phyloP scores from a whole-genome alignment of 2,113 vertebrate genomes.

The Clarias batrachus region DNA sequence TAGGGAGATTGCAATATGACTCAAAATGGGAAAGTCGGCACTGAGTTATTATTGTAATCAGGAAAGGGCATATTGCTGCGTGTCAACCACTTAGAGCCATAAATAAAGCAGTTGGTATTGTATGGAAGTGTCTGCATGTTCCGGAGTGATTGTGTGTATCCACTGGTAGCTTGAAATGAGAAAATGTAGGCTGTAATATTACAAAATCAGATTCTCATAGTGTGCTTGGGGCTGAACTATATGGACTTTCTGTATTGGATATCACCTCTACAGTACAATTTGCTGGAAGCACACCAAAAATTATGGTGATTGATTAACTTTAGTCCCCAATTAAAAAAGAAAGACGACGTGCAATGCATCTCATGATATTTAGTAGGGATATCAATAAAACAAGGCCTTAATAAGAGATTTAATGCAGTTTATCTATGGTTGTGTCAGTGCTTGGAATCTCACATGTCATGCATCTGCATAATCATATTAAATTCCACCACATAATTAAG shows the following conservation, averaged over 20 bases:
- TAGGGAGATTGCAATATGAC: slow-evolving; percentile 61
- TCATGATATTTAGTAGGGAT: slow-evolving; percentile 26
- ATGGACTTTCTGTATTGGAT: slow-evolving; percentile 8
- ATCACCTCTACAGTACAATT: slow-evolving; percentile 13
- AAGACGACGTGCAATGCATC: neutral
- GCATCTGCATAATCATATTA: slow-evolving; percentile 34
- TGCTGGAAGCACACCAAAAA: neutral
- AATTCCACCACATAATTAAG: slow-evolving; percentile 42
- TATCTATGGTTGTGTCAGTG: slow-evolving; percentile 15
- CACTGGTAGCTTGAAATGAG: slow-evolving; percentile 38
- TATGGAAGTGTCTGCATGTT: slow-evolving; percentile 31
- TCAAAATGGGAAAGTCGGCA: slow-evolving; percentile 59
- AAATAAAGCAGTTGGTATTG: slow-evolving; percentile 46
- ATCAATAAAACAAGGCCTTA: slow-evolving; percentile 17
- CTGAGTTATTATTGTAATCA: slow-evolving; percentile 55
- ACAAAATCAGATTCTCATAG: slow-evolving; percentile 37
- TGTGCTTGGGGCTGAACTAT: slow-evolving; percentile 20
- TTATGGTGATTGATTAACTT: slow-evolving; percentile 23
- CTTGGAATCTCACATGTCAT: slow-evolving; percentile 27
- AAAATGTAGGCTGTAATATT: slow-evolving; percentile 39
- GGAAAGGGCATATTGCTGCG: slow-evolving; percentile 43
- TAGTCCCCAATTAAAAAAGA: neutral
- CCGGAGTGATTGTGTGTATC: slow-evolving; percentile 35
- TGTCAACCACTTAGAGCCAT: slow-evolving; percentile 42
- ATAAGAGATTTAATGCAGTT: slow-evolving; percentile 44